A percentile compares a stretch with the other conserved stretches of the same genome.
These are phyloP conservation scores for Amblyteles armatorius DNA, from an alignment of 2,888 invertebrate species.

Conservation along the genomic window DNA sequence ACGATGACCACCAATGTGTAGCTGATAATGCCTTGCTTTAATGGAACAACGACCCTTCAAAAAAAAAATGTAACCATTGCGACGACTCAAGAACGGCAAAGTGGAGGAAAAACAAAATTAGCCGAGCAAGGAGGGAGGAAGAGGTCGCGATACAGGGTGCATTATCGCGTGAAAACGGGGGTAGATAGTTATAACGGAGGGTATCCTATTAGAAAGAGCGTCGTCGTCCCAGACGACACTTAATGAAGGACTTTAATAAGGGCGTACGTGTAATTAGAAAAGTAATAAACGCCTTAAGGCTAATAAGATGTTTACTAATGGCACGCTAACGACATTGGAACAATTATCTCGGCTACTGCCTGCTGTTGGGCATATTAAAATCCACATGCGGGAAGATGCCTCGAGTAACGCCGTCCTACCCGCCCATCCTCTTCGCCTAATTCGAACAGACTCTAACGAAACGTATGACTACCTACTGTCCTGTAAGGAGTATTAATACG, in stretches of 20 bases:
- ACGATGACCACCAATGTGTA: neutral
- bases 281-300: conserved; percentile 82
- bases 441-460: conserved; percentile 59
- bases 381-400: conserved; percentile 78
- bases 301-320: conserved; percentile 84
- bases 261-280: conserved; percentile 77
- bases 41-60: neutral
- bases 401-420: conserved; percentile 66
- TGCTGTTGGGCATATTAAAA: conserved; percentile 73
- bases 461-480: conserved; percentile 56
- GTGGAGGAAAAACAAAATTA: conserved; percentile 9
- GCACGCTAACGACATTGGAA: conserved; percentile 80
- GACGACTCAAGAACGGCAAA: conserved; percentile 8
- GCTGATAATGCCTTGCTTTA: neutral
- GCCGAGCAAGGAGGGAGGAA: conserved; percentile 7
- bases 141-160: conserved; percentile 27
- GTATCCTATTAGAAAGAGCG: conserved; percentile 74
- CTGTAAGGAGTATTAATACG: conserved; percentile 35
- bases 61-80: neutral
- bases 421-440: conserved; percentile 36
- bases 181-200: conserved; percentile 70
- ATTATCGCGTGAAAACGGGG: conserved; percentile 32
- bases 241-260: conserved; percentile 70
- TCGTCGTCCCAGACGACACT: conserved; percentile 74
- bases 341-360: conserved; percentile 79